These are phyloP conservation scores for Spinus olivaceus DNA, from an alignment of 2,797 vertebrate genomes.

Conservation along the genomic window DNA sequence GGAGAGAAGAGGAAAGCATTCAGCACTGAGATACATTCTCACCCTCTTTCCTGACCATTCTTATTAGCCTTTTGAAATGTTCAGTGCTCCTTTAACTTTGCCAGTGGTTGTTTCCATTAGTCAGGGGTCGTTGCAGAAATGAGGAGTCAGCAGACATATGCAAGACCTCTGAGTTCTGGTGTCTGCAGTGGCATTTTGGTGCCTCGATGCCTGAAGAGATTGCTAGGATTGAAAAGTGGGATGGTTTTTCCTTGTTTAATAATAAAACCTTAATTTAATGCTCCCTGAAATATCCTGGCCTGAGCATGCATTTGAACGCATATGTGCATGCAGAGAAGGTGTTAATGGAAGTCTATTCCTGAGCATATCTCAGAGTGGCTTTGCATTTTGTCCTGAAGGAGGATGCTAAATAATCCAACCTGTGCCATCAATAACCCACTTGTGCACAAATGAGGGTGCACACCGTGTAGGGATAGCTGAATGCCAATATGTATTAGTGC, in stretches of 20 bases:
- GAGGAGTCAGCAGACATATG: not conserved
- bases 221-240: not conserved
- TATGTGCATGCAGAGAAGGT: not conserved
- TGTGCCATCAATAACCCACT: not conserved
- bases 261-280: not conserved
- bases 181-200: not conserved
- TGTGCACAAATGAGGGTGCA: not conserved
- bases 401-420: not conserved
- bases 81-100: not conserved
- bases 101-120: not conserved
- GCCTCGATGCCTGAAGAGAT: not conserved
- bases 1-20: not conserved
- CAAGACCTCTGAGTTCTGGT: not conserved
- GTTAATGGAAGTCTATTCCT: not conserved
- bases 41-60: not conserved
- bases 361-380: not conserved
- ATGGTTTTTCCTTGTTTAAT: not conserved
- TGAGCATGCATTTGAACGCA: not conserved
- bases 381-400: conserved; percentile 4
- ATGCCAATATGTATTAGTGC: not conserved
- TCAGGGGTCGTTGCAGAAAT: not conserved
- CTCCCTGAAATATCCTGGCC: not conserved
- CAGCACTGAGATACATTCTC: not conserved
- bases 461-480: not conserved
- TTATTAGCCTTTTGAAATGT: not conserved